These are phyloP conservation scores for Atopsyche davidsoni DNA, from an alignment of 1,140 invertebrate genomes.

Conservation along the genomic window DNA sequence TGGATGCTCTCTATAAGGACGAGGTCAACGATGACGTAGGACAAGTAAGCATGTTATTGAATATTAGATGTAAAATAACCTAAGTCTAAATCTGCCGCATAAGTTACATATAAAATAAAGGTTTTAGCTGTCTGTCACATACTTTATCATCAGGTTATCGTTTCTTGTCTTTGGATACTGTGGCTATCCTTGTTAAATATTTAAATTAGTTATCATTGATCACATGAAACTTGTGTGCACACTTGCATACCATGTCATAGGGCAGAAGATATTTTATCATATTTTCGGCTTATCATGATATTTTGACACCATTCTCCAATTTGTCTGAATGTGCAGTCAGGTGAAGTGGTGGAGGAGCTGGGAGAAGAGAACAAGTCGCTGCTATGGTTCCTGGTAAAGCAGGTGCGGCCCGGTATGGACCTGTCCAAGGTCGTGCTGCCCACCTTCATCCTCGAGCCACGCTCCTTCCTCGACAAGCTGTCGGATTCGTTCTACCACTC, in stretches of 20 bases:
- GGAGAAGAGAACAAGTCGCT: conserved; percentile 92
- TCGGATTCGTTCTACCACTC: conserved; percentile 92
- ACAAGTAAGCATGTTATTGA: conserved; percentile 15
- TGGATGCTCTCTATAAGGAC: conserved; percentile 19
- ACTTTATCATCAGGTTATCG: not conserved
- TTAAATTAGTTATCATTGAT: too few relatives aligned
- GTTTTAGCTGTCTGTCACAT: not conserved
- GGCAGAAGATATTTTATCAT: too few relatives aligned
- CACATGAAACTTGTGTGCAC: too few relatives aligned
- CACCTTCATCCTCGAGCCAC: conserved; percentile 82
- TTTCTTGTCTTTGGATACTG: too few relatives aligned
- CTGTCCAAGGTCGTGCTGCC: conserved; percentile 91
- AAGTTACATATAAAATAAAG: too few relatives aligned
- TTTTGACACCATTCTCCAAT: too few relatives aligned
- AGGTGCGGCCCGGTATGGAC: conserved; percentile 94
- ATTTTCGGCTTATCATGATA: too few relatives aligned
- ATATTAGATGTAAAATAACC: too few relatives aligned
- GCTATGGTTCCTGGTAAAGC: conserved; percentile 90
- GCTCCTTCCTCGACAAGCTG: conserved; percentile 90
- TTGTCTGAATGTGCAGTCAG: too few relatives aligned
- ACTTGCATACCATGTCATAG: too few relatives aligned
- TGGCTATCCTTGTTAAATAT: too few relatives aligned
- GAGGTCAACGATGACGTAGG: conserved; percentile 26
- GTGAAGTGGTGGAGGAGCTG: conserved; percentile 86
- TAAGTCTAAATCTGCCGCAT: too few relatives aligned